Base-by-base conservation (phyloP, 2,888 invertebrate genomes). In the Abrostola triplasia region DNA sequence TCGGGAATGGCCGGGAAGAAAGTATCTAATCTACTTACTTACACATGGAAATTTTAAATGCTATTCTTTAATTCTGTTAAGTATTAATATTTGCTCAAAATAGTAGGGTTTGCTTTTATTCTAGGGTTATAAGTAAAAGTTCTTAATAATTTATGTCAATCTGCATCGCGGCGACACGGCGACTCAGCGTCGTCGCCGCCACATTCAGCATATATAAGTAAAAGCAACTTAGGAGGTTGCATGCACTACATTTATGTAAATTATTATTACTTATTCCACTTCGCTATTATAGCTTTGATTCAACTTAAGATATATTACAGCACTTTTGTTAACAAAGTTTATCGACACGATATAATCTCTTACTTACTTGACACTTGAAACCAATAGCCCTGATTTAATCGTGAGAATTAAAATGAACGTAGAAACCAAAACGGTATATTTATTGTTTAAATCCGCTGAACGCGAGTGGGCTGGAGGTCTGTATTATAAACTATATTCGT, bases 1-100 rank as follows among this genome's bases (percentile, higher is more conserved):
- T 79, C 73, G 79, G 80, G 69, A 81, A 36, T 36, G 50, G 44
- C 44, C 44, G 44, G 44, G 59, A 73, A 78, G 81, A 83, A 80
- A 83, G 73, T 80, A 64, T 76, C 62, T 64, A 59, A 71, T 70
- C 63, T 62, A 38, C n/a, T 41, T 11, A 57, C 74, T 78, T 64
- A 63, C 38, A 76, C 58, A 63, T 76, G 72, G 73, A 71, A 75
- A 72, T 62, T 70, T 70, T 61, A 69, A 66, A 67, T 56, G 68
- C 67, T 60, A 41, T 52, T 63, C n/a, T 36, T 36, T 8, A 13
- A 47, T 47, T 24, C 24, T 1, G 1, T 47, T 47, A 4, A 9
- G 8, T 47, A 47, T 44, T 44, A 24, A 13, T 47, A 24, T 7
- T 4, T 24, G 24, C 24, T 24, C 12, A 13, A 42, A 13, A 44